Evolutionary conservation across 2,888 invertebrate genomes (phyloP).

Genomic region (Watsonalla cultraria): DNA sequence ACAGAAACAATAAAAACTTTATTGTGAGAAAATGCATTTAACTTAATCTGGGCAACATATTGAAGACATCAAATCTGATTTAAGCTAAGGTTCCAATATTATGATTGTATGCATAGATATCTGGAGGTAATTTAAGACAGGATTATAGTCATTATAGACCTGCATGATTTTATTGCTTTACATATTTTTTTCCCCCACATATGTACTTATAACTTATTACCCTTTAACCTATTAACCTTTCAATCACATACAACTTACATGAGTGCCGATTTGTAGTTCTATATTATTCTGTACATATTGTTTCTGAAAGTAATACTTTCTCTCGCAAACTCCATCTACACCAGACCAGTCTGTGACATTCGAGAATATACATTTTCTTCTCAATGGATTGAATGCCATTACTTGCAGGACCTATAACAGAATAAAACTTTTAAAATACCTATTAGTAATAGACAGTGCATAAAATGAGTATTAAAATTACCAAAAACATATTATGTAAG

Average conservation of each 20-base stretch:
- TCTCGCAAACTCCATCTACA: slow-evolving; percentile 77
- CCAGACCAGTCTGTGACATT: slow-evolving; percentile 63
- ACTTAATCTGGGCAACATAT: too few species aligned
- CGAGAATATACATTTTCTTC: slow-evolving; percentile 76
- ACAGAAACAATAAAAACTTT: slow-evolving; percentile 14
- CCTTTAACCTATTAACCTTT: too few species aligned
- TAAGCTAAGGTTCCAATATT: too few species aligned
- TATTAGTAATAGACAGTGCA: not conserved
- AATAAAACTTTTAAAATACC: not conserved
- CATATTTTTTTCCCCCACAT: slow-evolving; percentile 26
- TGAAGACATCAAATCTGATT: too few species aligned
- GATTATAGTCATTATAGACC: too few species aligned
- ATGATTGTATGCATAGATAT: too few species aligned
- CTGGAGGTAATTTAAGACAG: too few species aligned
- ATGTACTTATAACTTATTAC: not conserved
- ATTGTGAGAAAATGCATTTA: too few species aligned
- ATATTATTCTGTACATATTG: slow-evolving; percentile 73
- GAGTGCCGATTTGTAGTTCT: slow-evolving; percentile 78
- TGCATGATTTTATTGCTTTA: too few species aligned
- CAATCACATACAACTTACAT: slow-evolving; percentile 44
- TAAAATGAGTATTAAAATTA: not conserved
- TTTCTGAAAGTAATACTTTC: slow-evolving; percentile 78
- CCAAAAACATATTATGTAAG: too few species aligned
- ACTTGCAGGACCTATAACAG: slow-evolving; percentile 75
- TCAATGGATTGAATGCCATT: slow-evolving; percentile 77